Evolutionary conservation across 1,140 invertebrate species (phyloP), one percentile per base, ranked within the genome.

Genomic region (Calliphora vicina): DNA sequence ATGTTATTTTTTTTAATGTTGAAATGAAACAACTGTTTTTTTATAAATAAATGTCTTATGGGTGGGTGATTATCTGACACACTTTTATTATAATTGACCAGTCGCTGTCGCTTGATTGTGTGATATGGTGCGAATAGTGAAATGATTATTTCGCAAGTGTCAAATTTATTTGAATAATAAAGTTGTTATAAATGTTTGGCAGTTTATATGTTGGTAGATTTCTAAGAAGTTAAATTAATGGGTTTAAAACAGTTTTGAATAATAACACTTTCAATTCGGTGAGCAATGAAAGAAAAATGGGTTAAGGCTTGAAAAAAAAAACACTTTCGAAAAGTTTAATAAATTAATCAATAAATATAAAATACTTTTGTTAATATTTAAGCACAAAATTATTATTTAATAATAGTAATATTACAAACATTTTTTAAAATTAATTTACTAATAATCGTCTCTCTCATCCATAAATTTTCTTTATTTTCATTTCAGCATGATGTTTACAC

Each of bases 61-160:
- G 23, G 61, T 67, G 61, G 61, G 61, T 67, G 61, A 67, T 67
- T 67, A 23, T 23, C 61, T 67, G 61, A 67, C 61, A 67, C 61
- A 67, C 61, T 25, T 67, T 50, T 67, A 67, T 23, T 57, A 57
- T 57, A 57, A 23, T 67, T 67, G 61, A 67, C n/a, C 61, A 23
- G 61, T n/a, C 15, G 50, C 12, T 17, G 50, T 17, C 50, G n/a
- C 6, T 23, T 25, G 61, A 10, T 13, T 67, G 6, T 23, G n/a
- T 67, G 20, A 25, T 67, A 25, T 67, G 35, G 35, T 23, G 61
- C n/a, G 61, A 67, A 23, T 67, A 23, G 61, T 23, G 61, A 67
- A 67, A 67, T 67, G 20, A 6, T 15, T 13, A 23, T 23, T 67
- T 67, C 61, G 20, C 61, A 67, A 67, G 61, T 67, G 61, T 67